Evolutionary conservation across 2,888 invertebrate genomes (phyloP).

Genomic region (Polymixis lichenea): DNA sequence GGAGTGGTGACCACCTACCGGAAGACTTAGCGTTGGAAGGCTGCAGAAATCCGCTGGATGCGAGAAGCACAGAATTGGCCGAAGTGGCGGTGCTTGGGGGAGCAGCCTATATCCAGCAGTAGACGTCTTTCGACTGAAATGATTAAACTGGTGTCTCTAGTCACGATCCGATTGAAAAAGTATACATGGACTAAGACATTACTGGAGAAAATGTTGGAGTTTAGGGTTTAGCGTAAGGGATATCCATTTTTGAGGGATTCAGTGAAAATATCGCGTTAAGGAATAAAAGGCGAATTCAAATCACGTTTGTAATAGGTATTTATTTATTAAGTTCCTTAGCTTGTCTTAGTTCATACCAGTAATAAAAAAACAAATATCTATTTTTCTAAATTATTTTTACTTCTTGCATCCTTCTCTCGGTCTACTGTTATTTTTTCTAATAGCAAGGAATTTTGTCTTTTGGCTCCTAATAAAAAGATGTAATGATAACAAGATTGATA

Average conservation of each 20-base stretch:
- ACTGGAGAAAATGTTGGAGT: background rate
- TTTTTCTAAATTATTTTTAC: background rate
- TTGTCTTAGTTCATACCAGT: background rate
- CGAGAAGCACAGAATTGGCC: too few relatives aligned
- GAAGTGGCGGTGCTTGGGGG: too few relatives aligned
- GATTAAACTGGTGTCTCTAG: background rate
- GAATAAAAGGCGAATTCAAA: background rate
- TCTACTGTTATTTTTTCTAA: background rate
- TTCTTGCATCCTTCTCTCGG: background rate
- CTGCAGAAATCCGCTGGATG: too few relatives aligned
- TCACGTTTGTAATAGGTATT: background rate
- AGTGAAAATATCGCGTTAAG: background rate
- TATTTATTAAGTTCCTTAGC: background rate
- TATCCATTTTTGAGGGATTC: background rate
- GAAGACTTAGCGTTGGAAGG: too few relatives aligned
- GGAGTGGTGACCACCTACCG: too few relatives aligned
- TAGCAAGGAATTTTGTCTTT: rapidly evolving
- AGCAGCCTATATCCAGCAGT: too few relatives aligned
- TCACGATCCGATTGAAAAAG: background rate
- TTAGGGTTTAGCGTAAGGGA: background rate
- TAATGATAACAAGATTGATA: background rate
- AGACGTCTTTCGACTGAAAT: too few relatives aligned
- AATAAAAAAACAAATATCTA: background rate
- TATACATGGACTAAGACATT: background rate
- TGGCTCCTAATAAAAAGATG: background rate